phyloP scores from a whole-genome alignment of 2,113 vertebrate species.

The Strix uralensis region DNA sequence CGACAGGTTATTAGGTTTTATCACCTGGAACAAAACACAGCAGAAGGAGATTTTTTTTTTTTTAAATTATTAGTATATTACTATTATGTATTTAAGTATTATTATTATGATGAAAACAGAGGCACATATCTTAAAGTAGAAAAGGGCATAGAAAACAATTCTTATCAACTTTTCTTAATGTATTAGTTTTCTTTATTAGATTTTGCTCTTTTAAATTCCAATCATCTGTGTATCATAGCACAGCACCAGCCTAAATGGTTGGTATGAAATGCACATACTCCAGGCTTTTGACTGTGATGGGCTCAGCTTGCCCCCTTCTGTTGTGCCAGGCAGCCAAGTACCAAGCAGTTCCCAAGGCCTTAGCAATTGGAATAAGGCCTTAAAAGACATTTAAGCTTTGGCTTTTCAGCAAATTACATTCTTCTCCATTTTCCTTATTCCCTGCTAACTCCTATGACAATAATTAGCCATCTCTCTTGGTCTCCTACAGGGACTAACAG shows the following conservation, averaged over 20 bases:
- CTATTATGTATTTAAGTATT: background rate
- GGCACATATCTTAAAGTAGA: background rate
- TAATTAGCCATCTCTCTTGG: slow-evolving; percentile 38
- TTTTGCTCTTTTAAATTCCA: background rate
- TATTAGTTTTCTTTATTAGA: background rate
- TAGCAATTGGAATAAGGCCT: background rate
- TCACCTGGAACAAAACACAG: slow-evolving; percentile 9
- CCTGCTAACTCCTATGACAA: slow-evolving; percentile 3
- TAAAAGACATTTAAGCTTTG: background rate
- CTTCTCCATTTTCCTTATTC: background rate
- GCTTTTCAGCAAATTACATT: background rate
- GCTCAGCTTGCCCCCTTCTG: background rate
- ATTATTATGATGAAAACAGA: background rate
- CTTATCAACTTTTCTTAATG: background rate
- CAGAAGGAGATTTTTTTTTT: background rate
- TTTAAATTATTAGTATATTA: background rate
- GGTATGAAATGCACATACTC: background rate
- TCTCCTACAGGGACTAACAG: slow-evolving; percentile 7
- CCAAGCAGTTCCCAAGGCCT: background rate
- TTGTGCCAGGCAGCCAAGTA: background rate
- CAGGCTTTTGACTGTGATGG: background rate
- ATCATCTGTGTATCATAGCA: background rate
- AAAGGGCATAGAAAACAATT: background rate
- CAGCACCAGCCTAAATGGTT: background rate
- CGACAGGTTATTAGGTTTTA: background rate